Percentiles rank a stretch among this genome's conserved stretches.
phyloP scores from a whole-genome alignment of 2,113 vertebrate species.

The Hippopotamus amphibius region DNA sequence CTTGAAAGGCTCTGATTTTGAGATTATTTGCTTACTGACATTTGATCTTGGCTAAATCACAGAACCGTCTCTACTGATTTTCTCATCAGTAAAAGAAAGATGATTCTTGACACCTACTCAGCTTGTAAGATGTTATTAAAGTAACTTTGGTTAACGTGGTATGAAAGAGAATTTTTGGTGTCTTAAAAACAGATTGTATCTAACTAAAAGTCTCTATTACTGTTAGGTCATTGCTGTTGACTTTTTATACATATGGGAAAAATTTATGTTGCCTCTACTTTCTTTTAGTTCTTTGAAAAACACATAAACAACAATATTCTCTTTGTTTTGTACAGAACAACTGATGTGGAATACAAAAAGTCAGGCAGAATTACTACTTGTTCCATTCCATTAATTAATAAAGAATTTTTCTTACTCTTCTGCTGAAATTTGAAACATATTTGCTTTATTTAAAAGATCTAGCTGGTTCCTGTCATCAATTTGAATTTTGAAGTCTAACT shows the following conservation, averaged over 20 bases:
- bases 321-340: conserved; percentile 24
- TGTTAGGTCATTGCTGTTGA: background rate
- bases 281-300: background rate
- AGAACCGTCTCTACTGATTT: conserved; percentile 49
- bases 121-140: background rate
- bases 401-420: background rate
- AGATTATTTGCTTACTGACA: conserved; percentile 72
- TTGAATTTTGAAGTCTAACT: conserved; percentile 40
- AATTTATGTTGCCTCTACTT: background rate
- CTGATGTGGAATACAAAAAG: conserved; percentile 3
- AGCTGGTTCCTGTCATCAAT: background rate
- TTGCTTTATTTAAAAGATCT: conserved; percentile 46
- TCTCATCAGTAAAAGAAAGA: conserved; percentile 41
- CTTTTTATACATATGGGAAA: background rate
- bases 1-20: conserved; percentile 63
- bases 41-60: conserved; percentile 64
- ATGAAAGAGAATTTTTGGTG: background rate
- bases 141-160: background rate
- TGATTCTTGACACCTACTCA: conserved; percentile 4
- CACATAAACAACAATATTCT: background rate
- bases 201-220: background rate
- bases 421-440: conserved; percentile 33
- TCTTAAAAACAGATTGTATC: background rate
- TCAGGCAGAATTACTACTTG: conserved; percentile 9
- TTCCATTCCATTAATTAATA: conserved; percentile 20